Percentiles rank a stretch among this genome's conserved stretches.
These are phyloP conservation scores for Eremobia ochroleuca DNA, from an alignment of 2,888 invertebrate genomes.

Conservation along the genomic window DNA sequence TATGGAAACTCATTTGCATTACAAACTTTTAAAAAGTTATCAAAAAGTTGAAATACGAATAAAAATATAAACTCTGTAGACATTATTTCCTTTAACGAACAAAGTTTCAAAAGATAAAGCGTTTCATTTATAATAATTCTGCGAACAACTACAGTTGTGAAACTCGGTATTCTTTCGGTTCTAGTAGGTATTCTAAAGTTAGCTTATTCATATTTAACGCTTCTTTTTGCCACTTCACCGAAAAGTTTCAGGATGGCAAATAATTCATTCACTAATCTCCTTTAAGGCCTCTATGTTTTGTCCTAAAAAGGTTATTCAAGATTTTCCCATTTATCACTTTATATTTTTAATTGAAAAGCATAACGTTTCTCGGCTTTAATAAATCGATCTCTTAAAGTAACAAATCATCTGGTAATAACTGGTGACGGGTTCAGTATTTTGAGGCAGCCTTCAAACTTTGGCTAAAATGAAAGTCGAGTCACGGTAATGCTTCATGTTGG, in stretches of 20 bases:
- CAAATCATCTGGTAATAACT: conserved; percentile 46
- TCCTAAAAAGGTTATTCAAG: not conserved
- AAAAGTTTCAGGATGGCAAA: conserved; percentile 25
- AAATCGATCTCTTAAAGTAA: conserved; percentile 50
- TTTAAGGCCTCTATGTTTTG: not conserved
- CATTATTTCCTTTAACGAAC: conserved; percentile 40
- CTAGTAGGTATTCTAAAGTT: conserved; percentile 14
- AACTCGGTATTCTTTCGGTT: conserved; percentile 21
- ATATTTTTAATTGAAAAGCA: conserved; percentile 26
- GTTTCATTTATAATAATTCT: conserved; percentile 49
- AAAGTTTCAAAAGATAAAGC: conserved; percentile 44
- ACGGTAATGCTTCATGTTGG: conserved; percentile 40
- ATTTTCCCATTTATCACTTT: conserved; percentile 17
- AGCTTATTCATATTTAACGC: conserved; percentile 29
- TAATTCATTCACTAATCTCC: conserved; percentile 18
- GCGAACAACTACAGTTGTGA: conserved; percentile 38
- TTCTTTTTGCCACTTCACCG: not conserved
- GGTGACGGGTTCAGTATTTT: conserved; percentile 47
- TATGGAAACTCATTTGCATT: conserved; percentile 28
- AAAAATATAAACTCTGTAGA: conserved; percentile 34
- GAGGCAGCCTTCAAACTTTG: conserved; percentile 35
- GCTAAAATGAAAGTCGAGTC: conserved; percentile 54
- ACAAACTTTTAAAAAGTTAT: conserved; percentile 21
- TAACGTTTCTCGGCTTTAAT: conserved; percentile 32
- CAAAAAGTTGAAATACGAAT: conserved; percentile 31